A percentile compares a stretch with the other conserved stretches of the same genome.
phyloP scores from a whole-genome alignment of 2,888 invertebrate genomes.

The Fragum fragum region DNA sequence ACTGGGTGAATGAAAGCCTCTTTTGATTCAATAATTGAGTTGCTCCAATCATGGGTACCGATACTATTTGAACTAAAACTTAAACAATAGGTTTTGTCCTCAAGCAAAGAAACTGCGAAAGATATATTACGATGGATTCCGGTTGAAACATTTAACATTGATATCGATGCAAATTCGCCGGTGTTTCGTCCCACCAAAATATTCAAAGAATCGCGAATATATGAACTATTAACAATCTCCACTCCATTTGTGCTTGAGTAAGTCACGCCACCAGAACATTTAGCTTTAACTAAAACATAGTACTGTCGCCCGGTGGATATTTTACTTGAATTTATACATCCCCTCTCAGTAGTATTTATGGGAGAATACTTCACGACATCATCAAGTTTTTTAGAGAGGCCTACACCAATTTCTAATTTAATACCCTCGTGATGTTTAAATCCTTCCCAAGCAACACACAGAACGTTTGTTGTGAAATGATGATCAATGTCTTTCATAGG shows the following conservation, averaged over 20 bases:
- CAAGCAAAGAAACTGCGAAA: no score
- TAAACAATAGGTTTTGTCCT: neutral
- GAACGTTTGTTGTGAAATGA: conserved; percentile 25
- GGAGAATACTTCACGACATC: neutral
- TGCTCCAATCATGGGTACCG: no score
- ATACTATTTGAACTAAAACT: neutral
- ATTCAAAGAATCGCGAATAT: conserved; percentile 18
- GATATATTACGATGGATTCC: neutral
- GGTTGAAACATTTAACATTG: no score
- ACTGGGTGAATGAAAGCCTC: neutral
- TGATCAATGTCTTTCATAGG: conserved; percentile 17
- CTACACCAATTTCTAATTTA: conserved; percentile 31
- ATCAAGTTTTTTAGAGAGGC: neutral
- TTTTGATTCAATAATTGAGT: neutral
- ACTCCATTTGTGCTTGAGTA: conserved; percentile 60
- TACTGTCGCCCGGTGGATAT: conserved; percentile 1
- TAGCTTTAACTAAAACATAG: conserved; percentile 38
- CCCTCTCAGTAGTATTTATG: neutral
- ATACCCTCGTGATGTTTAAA: conserved; percentile 41
- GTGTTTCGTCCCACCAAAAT: neutral
- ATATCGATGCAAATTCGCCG: no score
- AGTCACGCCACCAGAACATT: conserved; percentile 46
- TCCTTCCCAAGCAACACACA: conserved; percentile 37
- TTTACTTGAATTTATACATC: conserved; percentile 10
- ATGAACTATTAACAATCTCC: conserved; percentile 30